Evolutionary conservation across 2,888 invertebrate species (phyloP).

Genomic region (Polia nebulosa): DNA sequence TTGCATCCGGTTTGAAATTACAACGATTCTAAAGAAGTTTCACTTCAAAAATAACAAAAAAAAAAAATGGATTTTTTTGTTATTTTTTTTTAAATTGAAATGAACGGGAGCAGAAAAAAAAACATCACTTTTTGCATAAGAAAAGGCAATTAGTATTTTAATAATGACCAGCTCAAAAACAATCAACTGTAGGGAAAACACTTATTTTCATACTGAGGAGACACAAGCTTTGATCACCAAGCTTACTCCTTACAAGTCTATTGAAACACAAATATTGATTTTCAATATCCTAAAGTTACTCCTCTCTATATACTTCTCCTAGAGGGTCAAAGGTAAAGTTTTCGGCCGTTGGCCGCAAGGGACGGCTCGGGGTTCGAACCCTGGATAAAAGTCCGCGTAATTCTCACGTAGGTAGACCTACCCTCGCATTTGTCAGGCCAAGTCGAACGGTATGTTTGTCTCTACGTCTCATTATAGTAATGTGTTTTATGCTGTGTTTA

Average conservation of each 20-base stretch:
- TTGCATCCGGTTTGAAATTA: too few species aligned
- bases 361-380: conserved; percentile 80
- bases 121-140: too few species aligned
- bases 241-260: background rate
- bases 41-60: too few species aligned
- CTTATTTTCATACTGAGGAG: background rate
- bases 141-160: too few species aligned
- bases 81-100: too few species aligned
- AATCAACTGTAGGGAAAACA: background rate
- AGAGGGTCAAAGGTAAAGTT: conserved; percentile 88
- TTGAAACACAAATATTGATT: conserved; percentile 13
- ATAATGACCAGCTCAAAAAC: background rate
- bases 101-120: too few species aligned
- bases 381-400: conserved; percentile 90
- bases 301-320: conserved; percentile 73
- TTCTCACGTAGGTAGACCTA: conserved; percentile 84
- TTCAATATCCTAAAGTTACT: background rate
- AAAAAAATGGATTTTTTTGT: too few species aligned
- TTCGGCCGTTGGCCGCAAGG: conserved; percentile 85
- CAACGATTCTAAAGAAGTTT: too few species aligned
- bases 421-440: conserved; percentile 82
- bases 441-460: conserved; percentile 56
- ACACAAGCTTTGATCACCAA: background rate
- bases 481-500: conserved; percentile 51
- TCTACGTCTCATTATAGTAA: conserved; percentile 60